Percentiles rank a stretch among this genome's conserved stretches.
Evolutionary conservation across 2,888 invertebrate genomes (phyloP).

Genomic region (Tetrapedia diversipes): DNA sequence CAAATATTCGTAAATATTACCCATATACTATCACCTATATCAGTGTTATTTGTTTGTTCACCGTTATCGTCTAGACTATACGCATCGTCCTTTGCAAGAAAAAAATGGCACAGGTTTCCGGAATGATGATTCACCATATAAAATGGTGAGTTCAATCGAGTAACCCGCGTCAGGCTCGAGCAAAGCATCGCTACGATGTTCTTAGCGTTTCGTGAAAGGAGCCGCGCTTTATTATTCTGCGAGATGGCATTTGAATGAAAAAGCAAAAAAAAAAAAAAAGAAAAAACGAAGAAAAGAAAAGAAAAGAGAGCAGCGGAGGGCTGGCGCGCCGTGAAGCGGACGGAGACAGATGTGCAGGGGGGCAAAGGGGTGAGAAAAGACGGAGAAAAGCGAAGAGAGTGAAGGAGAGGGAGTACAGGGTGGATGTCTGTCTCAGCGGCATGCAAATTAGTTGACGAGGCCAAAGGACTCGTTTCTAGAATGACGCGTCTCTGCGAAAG

Average conservation of each 20-base stretch:
- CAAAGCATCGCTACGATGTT: conserved; percentile 20
- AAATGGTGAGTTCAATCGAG: neutral
- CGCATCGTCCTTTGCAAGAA: too few species aligned
- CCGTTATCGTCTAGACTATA: too few species aligned
- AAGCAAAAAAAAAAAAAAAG: too few species aligned
- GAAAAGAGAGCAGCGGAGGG: conserved; percentile 37
- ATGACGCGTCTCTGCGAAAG: conserved; percentile 27
- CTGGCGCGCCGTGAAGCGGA: conserved; percentile 11
- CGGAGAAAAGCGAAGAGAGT: neutral
- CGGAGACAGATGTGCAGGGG: conserved; percentile 4
- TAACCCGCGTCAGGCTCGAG: neutral
- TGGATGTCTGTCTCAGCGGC: conserved; percentile 67
- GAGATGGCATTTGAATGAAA: conserved; percentile 67
- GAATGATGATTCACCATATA: neutral
- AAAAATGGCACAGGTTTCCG: too few species aligned
- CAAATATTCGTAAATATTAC: too few species aligned
- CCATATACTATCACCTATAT: too few species aligned
- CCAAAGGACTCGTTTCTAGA: conserved; percentile 50
- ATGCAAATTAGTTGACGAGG: conserved; percentile 67
- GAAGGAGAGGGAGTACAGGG: conserved; percentile 40
- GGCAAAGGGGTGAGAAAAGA: neutral
- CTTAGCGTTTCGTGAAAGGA: conserved; percentile 25
- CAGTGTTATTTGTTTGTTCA: too few species aligned
- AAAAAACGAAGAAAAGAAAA: too few species aligned
- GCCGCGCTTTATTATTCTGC: conserved; percentile 61